Conservation (phyloP, 2,888 invertebrate species). For the Tanypteryx hageni region DNA sequence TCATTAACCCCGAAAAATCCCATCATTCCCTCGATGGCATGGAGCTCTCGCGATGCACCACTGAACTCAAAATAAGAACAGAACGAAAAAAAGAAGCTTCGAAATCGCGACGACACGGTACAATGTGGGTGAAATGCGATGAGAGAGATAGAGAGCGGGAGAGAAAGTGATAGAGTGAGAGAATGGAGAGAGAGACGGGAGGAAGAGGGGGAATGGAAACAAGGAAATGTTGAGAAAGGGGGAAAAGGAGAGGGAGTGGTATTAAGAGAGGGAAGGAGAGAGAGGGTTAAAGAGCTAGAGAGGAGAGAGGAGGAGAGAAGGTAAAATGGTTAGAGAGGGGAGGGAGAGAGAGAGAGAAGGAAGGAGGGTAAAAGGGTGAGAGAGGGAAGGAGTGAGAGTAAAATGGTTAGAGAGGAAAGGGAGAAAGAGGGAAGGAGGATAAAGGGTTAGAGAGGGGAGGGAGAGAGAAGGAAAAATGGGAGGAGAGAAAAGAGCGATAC, state of each 20-base stretch:
- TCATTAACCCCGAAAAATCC: slow-evolving; percentile 27
- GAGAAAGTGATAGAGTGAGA: background rate
- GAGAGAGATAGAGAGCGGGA: background rate
- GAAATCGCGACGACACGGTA: slow-evolving; percentile 1
- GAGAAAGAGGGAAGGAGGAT: background rate
- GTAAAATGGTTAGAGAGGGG: too few relatives aligned
- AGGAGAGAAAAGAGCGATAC: background rate
- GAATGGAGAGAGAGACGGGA: background rate
- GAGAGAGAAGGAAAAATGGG: background rate
- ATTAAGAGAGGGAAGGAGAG: background rate
- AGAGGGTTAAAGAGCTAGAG: too few relatives aligned
- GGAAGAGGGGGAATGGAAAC: background rate
- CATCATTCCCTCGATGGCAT: background rate
- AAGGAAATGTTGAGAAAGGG: background rate
- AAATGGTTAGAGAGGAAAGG: background rate
- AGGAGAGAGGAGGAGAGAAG: background rate
- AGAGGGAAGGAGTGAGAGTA: background rate
- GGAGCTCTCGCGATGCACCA: background rate
- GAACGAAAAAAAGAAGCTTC: background rate
- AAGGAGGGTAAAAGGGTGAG: too few relatives aligned
- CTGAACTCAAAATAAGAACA: background rate
- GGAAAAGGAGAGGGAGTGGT: background rate
- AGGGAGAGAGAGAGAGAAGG: too few relatives aligned
- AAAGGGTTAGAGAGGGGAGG: background rate
- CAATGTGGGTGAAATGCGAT: background rate